Percentiles rank a stretch among this genome's conserved stretches.
phyloP scores from a whole-genome alignment of 2,113 vertebrate genomes.

The Elephas maximus region DNA sequence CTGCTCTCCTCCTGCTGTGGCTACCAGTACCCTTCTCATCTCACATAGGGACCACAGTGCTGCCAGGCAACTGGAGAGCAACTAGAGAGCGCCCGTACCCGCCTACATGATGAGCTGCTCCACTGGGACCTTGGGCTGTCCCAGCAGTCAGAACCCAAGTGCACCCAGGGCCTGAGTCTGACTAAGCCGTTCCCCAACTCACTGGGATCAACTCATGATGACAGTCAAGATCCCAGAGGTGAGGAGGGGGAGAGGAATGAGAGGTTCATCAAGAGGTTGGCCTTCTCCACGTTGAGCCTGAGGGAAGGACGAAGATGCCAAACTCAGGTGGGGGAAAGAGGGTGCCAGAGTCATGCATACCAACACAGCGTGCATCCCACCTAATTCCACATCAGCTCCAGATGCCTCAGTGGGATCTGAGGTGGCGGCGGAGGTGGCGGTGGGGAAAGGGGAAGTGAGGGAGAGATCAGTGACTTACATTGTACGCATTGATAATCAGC shows the following conservation, averaged over 20 bases:
- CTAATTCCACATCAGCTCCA: background rate
- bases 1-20: background rate
- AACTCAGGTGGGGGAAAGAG: background rate
- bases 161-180: background rate
- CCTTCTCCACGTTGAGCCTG: background rate
- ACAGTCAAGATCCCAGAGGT: background rate
- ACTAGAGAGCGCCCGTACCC: background rate
- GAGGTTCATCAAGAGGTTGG: background rate
- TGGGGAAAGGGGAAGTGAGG: background rate
- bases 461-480: constrained; percentile 89
- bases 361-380: accelerated
- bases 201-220: no score
- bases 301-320: background rate
- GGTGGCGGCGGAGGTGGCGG: accelerated
- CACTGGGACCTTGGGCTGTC: background rate
- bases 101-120: accelerated
- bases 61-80: background rate
- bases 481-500: constrained; percentile 96
- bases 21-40: background rate
- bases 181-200: background rate
- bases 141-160: background rate
- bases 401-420: background rate
- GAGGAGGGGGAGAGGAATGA: background rate
- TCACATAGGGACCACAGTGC: accelerated
- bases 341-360: background rate